Evolutionary conservation across 2,113 vertebrate species (phyloP).

Genomic region (Pelobates fuscus): DNA sequence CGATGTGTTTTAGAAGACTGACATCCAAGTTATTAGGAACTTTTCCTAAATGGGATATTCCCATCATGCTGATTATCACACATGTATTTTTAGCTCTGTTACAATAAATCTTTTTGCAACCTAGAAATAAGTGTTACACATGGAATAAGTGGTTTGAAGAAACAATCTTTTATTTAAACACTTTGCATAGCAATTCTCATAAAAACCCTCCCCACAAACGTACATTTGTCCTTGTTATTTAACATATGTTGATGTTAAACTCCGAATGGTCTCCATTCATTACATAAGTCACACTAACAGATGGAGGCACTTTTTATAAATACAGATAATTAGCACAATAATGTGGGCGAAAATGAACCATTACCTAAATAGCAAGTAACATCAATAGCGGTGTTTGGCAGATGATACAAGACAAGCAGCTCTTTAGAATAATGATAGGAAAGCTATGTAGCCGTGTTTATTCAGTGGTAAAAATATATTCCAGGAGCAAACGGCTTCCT

Average conservation of each 20-base stretch:
- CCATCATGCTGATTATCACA: background rate
- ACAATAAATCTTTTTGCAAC: no score
- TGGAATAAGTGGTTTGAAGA: constrained; percentile 22
- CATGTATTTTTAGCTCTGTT: background rate
- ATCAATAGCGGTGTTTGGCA: constrained; percentile 66
- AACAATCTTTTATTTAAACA: constrained; percentile 48
- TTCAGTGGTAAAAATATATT: constrained; percentile 24
- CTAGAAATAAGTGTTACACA: background rate
- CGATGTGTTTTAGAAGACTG: constrained; percentile 4
- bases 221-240: constrained; percentile 60
- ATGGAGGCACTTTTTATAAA: constrained; percentile 78
- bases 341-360: constrained; percentile 72
- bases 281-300: constrained; percentile 88
- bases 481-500: background rate
- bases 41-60: background rate
- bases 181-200: constrained; percentile 49
- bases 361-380: constrained; percentile 69
- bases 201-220: constrained; percentile 56
- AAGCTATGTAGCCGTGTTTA: constrained; percentile 55
- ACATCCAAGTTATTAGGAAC: background rate
- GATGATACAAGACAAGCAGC: constrained; percentile 58
- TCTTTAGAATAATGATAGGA: constrained; percentile 55
- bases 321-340: constrained; percentile 79
- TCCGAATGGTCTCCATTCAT: constrained; percentile 85
- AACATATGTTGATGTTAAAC: constrained; percentile 85